Base-by-base conservation (phyloP, 2,888 invertebrate species). In the Mycalesis mineus region DNA sequence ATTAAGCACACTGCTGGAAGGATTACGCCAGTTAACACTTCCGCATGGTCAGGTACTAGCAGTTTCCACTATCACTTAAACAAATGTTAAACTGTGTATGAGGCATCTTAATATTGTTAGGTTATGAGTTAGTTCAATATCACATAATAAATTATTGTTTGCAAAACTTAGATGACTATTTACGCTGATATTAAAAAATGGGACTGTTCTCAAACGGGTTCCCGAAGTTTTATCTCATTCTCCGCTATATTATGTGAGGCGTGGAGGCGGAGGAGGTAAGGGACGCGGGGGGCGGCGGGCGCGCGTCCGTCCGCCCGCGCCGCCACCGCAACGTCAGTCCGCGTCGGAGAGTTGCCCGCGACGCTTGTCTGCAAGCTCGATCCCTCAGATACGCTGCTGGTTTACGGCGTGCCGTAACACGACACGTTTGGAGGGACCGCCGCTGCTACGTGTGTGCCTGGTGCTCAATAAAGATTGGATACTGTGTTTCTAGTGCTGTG, bases 371-470 rank as follows among this genome's bases (percentile, higher is more conserved):
- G 82, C 79, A 82, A 84, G 78, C 77, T 80, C 69, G 78, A 75
- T 88, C 89, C 88, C 88, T 88, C 89, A 90, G 88, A 89, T 88
- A 88, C 88, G 87, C 84, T 88, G 88, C 88, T 88, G 88, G 85
- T 87, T 88, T 88, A 88, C 88, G 88, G 88, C 80, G 84, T 77
- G 81, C 88, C 88, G 88, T 88, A 88, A 88, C 87, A 88, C 87
- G 88, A 88, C 88, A 89, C 88, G 88, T 89, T 89, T 89, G 88
- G 88, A 88, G 88, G 89, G 88, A 88, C 82, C 75, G 77, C 77
- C 77, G 82, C 82, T 81, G 78, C 78, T 80, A 78, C 84, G 82
- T 77, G 85, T 84, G 86, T 88, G 85, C 77, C 80, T 82, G 75
- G 85, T 88, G 85, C 80, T 84, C 77, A 79, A 82, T 84, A 79